Conservation (phyloP, 2,797 vertebrate species). For the Gymnoscopelus microlampas region DNA sequence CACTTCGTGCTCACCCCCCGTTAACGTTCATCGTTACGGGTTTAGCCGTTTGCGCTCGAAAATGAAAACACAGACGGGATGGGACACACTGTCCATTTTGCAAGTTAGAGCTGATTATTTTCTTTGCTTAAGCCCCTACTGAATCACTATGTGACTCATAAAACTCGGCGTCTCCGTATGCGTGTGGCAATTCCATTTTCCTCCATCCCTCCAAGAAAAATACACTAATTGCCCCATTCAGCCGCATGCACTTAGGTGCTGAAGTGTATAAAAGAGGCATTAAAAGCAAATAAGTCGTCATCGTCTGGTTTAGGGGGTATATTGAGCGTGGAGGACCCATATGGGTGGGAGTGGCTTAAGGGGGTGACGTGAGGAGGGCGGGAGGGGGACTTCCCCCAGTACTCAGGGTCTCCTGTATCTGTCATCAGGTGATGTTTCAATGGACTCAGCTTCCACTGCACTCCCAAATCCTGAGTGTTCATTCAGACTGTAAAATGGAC, state of each 20-base stretch:
- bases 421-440: conserved; percentile 65
- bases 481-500: no score
- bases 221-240: conserved; percentile 58
- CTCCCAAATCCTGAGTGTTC: no score
- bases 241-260: conserved; percentile 34
- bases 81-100: conserved; percentile 29
- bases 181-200: conserved; percentile 43
- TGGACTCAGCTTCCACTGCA: conserved; percentile 44
- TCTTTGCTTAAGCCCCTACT: conserved; percentile 5
- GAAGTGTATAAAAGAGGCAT: conserved; percentile 53
- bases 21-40: conserved; percentile 32
- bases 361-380: conserved; percentile 14
- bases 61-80: conserved; percentile 28
- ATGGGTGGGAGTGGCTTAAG: conserved; percentile 28
- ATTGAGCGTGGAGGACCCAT: conserved; percentile 39
- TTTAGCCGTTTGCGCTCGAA: background rate
- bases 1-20: conserved; percentile 28
- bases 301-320: conserved; percentile 33
- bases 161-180: conserved; percentile 15
- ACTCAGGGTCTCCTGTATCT: conserved; percentile 26
- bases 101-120: conserved; percentile 46
- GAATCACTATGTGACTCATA: conserved; percentile 54
- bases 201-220: conserved; percentile 39
- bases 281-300: conserved; percentile 44
- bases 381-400: conserved; percentile 46